Base-by-base conservation (phyloP, 2,888 invertebrate species). In the Pelosia muscerda region DNA sequence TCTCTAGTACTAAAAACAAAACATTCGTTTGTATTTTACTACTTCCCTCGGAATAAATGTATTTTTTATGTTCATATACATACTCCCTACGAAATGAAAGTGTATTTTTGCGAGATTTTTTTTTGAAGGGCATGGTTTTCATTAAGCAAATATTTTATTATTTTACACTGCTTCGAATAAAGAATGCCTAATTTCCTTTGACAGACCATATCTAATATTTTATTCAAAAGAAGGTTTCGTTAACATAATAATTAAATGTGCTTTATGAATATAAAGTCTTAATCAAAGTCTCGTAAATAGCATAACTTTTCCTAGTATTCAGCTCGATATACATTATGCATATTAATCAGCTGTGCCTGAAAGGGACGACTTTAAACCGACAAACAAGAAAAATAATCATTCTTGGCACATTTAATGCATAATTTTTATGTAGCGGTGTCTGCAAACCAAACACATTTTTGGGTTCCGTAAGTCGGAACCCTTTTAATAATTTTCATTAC, bases 201-300 rank as follows among this genome's bases (percentile, higher is more conserved):
- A 94, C 92, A 90, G 86, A 83, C 85, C 85, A 83, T 81, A 79
- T 88, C 91, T 92, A 84, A 93, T 93, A 93, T 93, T 92, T 93
- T 94, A 95, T 95, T 94, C 94, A 94, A 90, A 91, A 90, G 91
- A 87, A 89, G 90, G 89, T 90, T 92, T 93, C 93, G 92, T 95
- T 95, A 91, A 91, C 94, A 94, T 94, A 92, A 92, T 94, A 94
- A 94, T 94, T 94, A 94, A 93, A 94, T 88, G 89, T 92, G 89
- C 90, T 92, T 93, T 92, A 92, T 94, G 94, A 94, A 95, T 94
- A 93, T 88, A 90, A 94, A 94, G 85, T 91, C 88, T 88, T 90
- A 88, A 88, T 90, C 89, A 90, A 92, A 93, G 90, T 91, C 89
- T 87, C 84, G 87, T 88, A 92, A 93, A 93, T 90, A 92, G 85